A percentile compares a stretch with the other conserved stretches of the same genome.
Evolutionary conservation across 1,140 invertebrate species (phyloP).

Genomic region (Lordiphosa stackelbergi): DNA sequence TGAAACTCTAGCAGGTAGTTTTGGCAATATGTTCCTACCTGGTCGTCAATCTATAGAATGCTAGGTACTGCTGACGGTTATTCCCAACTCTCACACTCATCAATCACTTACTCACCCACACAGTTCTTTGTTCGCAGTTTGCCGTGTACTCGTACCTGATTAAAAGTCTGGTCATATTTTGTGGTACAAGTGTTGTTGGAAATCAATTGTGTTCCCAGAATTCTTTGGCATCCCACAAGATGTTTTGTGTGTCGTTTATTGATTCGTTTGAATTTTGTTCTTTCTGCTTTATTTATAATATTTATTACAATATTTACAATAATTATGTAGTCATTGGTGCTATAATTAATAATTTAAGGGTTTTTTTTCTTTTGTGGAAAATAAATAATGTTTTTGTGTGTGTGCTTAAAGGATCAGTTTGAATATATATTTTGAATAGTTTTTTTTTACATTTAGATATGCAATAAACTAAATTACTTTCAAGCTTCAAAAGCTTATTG

Average conservation of each 20-base stretch:
- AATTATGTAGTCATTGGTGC: conserved; percentile 50
- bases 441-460: conserved; percentile 58
- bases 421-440: conserved; percentile 54
- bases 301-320: conserved; percentile 65
- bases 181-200: conserved; percentile 16
- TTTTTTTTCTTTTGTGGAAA: conserved; percentile 28
- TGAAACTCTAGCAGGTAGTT: neutral
- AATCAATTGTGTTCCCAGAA: no score
- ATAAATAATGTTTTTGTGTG: conserved; percentile 34
- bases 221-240: conserved; percentile 1
- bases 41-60: conserved; percentile 3
- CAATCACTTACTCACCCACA: conserved; percentile 19
- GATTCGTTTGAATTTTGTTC: conserved; percentile 1
- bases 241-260: neutral
- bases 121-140: neutral
- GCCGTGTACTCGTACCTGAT: conserved; percentile 16
- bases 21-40: conserved; percentile 12
- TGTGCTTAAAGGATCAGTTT: conserved; percentile 5
- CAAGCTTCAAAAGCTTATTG: conserved; percentile 21
- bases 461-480: conserved; percentile 48
- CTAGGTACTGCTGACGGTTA: neutral
- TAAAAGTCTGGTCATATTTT: conserved; percentile 30
- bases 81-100: conserved; percentile 32
- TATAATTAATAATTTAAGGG: conserved; percentile 28
- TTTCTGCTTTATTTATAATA: conserved; percentile 31